Percentiles rank a stretch among this genome's conserved stretches.
Conservation (phyloP, 2,113 vertebrate species). For the Donacobius atricapilla region DNA sequence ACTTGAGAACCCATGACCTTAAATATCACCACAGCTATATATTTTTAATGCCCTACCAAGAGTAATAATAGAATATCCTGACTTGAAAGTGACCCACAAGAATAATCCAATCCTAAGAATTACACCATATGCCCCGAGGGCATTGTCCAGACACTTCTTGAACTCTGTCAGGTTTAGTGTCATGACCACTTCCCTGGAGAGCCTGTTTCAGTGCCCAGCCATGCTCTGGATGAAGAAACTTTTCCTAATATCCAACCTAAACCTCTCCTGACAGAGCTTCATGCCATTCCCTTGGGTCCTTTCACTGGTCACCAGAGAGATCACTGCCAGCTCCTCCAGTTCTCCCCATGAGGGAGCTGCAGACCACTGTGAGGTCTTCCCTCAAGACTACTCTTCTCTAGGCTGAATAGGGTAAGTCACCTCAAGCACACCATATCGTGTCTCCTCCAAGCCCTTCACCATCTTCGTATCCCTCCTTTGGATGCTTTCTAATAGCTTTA, state of each 20-base stretch:
- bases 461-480: neutral
- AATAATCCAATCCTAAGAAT: neutral
- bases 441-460: neutral
- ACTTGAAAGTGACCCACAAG: neutral
- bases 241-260: neutral
- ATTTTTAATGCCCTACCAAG: neutral
- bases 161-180: neutral
- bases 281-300: neutral
- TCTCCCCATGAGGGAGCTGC: neutral
- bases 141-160: neutral
- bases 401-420: neutral
- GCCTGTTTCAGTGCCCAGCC: neutral
- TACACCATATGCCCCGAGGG: rapidly evolving
- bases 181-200: neutral
- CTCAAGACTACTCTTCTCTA: neutral
- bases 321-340: neutral
- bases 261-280: neutral
- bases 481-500: neutral
- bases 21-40: neutral
- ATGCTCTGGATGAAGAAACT: rapidly evolving
- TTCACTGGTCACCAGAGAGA: neutral
- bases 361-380: neutral
- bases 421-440: neutral
- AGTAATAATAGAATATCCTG: neutral
- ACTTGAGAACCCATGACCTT: neutral